Evolutionary conservation across 2,113 vertebrate species (phyloP), one percentile per base, ranked within the genome.

Genomic region (Abramis brama): DNA sequence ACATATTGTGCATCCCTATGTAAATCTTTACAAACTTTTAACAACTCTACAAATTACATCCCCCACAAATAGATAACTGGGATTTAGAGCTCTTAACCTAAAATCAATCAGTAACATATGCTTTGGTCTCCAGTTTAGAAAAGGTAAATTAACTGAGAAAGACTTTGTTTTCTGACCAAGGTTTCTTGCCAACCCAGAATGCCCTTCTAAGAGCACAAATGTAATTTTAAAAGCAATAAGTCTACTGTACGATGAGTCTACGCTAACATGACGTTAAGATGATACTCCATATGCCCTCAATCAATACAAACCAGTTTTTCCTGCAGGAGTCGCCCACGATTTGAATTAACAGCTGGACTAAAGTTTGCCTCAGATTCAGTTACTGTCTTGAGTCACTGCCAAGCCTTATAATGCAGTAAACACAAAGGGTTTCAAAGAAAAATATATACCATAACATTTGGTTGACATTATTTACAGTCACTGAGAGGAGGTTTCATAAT

Each of bases 251-350:
- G 17, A 47, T 47, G 62, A 47, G 59, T 30, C 60, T 50, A 82
- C 5, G 11, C 25, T 8, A 82, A 70, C 62, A 68, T 30, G 73
- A 52, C 43, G 12, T 66, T 68, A 82, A 50, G 60, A 82, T 47
- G 62, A 70, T 68, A 33, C 62, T 70, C 79, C 27, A 47, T 70
- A 66, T 68, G 23, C 11, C 10, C 79, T 82, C 27, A 23, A 52
- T 82, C 79, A 33, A 68, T 82, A 68, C 25, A 82, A 82, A 82
- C 25, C 6, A 2, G 5, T 82, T 82, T 82, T 33, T 45, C 79
- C 79, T 15, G 15, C 7, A 68, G 25, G 79, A 82, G 43, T 82
- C 60, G 12, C 62, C 19, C 25, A 7, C 15, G 19, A 82, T 50
- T 50, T 70, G 25, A 68, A 70, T 82, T 70, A 70, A 82, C 43